These are phyloP conservation scores for Hephaestus fuliginosus DNA, from an alignment of 2,797 vertebrate species.

Conservation along the genomic window DNA sequence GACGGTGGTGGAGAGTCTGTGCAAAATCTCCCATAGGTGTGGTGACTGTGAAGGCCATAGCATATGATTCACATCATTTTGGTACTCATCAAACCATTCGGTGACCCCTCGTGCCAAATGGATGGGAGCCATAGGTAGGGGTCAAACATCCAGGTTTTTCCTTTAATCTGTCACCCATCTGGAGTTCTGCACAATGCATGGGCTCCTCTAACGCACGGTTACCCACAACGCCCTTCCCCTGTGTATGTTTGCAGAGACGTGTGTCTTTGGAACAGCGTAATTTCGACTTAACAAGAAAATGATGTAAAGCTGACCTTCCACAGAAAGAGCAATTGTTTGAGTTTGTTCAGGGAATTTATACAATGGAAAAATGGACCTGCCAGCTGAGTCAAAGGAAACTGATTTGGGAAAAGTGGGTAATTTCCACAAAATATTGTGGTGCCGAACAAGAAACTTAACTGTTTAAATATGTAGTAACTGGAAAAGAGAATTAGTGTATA, in stretches of 20 bases:
- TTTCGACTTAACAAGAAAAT: slow-evolving; percentile 21
- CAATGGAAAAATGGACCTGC: slow-evolving; percentile 6
- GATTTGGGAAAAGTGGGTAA: neutral
- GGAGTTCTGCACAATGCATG: no score
- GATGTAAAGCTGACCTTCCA: slow-evolving; percentile 1
- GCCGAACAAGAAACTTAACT: neutral
- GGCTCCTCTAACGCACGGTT: neutral
- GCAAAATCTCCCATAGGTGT: no score
- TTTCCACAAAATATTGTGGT: neutral
- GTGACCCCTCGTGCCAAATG: no score
- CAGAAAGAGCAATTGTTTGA: slow-evolving; percentile 16
- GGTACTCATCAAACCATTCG: no score
- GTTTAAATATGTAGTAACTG: slow-evolving; percentile 8
- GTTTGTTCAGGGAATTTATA: neutral
- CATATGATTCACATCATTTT: no score
- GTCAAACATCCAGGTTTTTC: no score
- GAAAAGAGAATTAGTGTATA: neutral
- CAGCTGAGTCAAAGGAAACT: slow-evolving; percentile 1
- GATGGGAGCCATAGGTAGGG: no score
- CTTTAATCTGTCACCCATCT: no score
- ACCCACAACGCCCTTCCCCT: neutral
- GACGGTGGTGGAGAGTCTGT: no score
- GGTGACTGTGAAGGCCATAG: no score
- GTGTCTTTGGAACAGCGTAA: neutral
- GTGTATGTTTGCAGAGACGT: neutral